Base-by-base conservation (phyloP, 2,113 vertebrate species). In the Neogobius melanostomus region DNA sequence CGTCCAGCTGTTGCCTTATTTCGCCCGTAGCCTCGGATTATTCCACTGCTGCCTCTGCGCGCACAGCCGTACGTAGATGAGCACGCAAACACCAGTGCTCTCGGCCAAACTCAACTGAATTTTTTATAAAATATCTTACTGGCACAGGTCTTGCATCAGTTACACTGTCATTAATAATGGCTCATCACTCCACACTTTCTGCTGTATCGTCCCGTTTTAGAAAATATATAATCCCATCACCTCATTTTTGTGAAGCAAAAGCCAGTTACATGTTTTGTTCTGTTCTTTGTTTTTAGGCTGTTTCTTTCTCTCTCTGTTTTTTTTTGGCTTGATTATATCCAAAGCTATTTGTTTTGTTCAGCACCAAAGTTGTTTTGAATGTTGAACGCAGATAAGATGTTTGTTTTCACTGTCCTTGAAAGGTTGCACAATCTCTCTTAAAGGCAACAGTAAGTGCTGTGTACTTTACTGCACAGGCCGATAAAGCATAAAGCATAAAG, bases 41-140 rank as follows among this genome's bases (percentile, higher is more conserved):
- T 75, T 70, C 75, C 81, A 77, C 72, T 80, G 75, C 69, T 52
- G 66, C 71, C 66, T 50, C 71, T 80, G 69, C 65, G 49, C 71
- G 78, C 51, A 50, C 68, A 8, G 28, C 36, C 17, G 17, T 53
- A 21, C 21, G 2, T 42, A 60, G 56, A 60, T 43, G 28, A 15
- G 36, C 7, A 15, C 12, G 44, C 7, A 61, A 61, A 42, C 59
- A 61, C 42, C 4, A 16, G 1, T 72, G 76, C 53, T 75, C 60
- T 76, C 72, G 81, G 80, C 81, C 79, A 82, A 81, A 74, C 62
- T 75, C 83, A 72, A 77, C 46, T 11, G 66, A 71, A 45, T 72
- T 84, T 84, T 79, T 69, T 66, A 81, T n/a, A 57, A 87, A 77
- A 50, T 66, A 66, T 70, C 71, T 78, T 47, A 67, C 72, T 86